These are phyloP conservation scores for Xiphophorus maculatus DNA, from an alignment of 2,113 vertebrate species.

Conservation along the genomic window DNA sequence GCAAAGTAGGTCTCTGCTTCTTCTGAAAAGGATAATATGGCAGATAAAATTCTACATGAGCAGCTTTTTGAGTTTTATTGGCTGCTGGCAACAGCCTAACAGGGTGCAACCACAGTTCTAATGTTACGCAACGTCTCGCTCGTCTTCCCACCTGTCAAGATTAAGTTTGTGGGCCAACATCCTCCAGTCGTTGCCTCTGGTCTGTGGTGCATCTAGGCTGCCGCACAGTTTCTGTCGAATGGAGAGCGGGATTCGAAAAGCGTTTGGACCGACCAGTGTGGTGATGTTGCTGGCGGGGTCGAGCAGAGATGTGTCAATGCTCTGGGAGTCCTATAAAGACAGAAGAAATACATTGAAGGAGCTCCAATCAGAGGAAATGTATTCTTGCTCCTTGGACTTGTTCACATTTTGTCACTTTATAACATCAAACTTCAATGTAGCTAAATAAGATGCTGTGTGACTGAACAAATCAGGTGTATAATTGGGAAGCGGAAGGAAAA, in stretches of 20 bases:
- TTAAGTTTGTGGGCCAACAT: slow-evolving; percentile 97
- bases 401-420: no score
- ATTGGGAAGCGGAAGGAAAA: no score
- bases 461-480: no score
- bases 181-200: slow-evolving; percentile 97
- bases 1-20: slow-evolving; percentile 6
- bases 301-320: slow-evolving; percentile 87
- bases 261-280: slow-evolving; percentile 89
- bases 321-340: slow-evolving; percentile 85
- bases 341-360: not conserved
- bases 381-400: no score
- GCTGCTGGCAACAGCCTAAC: not conserved
- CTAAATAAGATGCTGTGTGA: no score
- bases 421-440: no score
- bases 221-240: slow-evolving; percentile 97
- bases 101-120: not conserved
- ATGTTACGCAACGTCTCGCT: slow-evolving; percentile 14
- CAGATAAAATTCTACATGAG: not conserved
- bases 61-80: not conserved
- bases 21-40: slow-evolving; percentile 1
- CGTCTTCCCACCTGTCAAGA: slow-evolving; percentile 89
- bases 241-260: slow-evolving; percentile 95
- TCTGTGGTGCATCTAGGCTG: slow-evolving; percentile 96
- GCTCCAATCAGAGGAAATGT: not conserved
- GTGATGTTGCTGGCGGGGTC: slow-evolving; percentile 91